Evolutionary conservation across 2,888 invertebrate species (phyloP), one percentile per base, ranked within the genome.

Genomic region (Ecdyonurus torrentis): DNA sequence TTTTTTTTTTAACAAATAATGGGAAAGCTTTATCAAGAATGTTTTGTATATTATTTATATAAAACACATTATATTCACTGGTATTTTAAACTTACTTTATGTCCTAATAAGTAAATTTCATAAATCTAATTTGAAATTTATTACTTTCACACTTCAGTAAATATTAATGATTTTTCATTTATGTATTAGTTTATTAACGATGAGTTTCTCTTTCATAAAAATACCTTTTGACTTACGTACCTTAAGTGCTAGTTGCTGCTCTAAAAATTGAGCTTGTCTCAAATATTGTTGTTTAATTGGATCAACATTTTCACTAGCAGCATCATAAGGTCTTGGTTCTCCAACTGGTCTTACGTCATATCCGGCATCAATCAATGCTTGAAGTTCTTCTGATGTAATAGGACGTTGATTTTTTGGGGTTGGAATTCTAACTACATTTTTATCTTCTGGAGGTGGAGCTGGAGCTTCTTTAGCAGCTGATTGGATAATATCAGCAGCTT

Each of bases 331-430:
- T n/a, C n/a, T 7, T 10, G 55, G 55, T 1, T 63, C 66, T 0
- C 63, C 63, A 1, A 62, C 64, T 1, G 67, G 66, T 5, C 63
- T 60, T 10, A 67, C 63, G 22, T 65, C 63, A 61, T 67, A 67
- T 2, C 66, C 67, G 2, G 66, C 67, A 2, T 60, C 62, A 10
- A 67, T 63, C 25, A 67, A 65, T 2, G 66, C 65, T 24, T 66
- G 64, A 19, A 66, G 60, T 52, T 67, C 67, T 22, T 62, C 61
- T 23, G 64, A 65, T 2, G 67, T 67, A 24, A 67, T 63, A 7
- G 67, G 66, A 2, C 67, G 58, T 52, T 67, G 66, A 3, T 66
- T 66, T 25, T 66, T 22, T 0, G 67, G 66, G 1, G 64, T 65
- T 19, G 67, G 67, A 7, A 67, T 61, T 24, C 64, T 64, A 23